Evolutionary conservation across 2,113 vertebrate species (phyloP), one percentile per base, ranked within the genome.

Genomic region (Ailurus styani): DNA sequence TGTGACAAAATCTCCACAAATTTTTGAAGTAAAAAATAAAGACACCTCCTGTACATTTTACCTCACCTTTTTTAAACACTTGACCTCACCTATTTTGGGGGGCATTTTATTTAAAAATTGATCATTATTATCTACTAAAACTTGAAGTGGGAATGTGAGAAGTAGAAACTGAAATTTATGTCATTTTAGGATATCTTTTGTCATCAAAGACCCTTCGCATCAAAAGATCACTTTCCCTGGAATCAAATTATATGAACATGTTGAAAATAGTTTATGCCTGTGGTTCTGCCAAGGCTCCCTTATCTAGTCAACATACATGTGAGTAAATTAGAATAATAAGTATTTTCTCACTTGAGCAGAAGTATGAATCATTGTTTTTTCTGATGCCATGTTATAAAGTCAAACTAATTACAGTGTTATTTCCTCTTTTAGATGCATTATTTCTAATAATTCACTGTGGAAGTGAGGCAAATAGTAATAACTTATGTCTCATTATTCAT

Each of bases 181-280:
- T 82, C 25, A 93, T 82, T 97, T 94, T 79, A 90, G 50, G 25
- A 83, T 73, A 47, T 72, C 10, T 95, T 95, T 95, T 85, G 86
- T 88, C 79, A 83, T 95, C 95, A 97, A 96, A 95, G 83, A 72
- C 78, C 40, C 84, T 81, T 97, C 91, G n/a, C 25, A 86, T 55
- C 40, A 70, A 92, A 96, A 85, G 4, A 72, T 91, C 55, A 29
- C 89, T 94, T 94, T 89, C 47, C 81, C 87, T 89, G 70, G 82
- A 93, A 66, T 45, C 82, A 91, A 95, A 97, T 96, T 91, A 96
- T 95, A 95, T 95, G 83, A 96, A 96, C 88, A 93, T 8, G n/a
- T 72, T 98, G 98, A 90, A 78, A 93, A 91, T 21, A 87, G 93
- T 96, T 93, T 95, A 97, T 89, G 93, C 90, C 45, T 91, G 2